Evolutionary conservation across 2,888 invertebrate genomes (phyloP), one percentile per base, ranked within the genome.

Genomic region (Protodeltote pygarga): DNA sequence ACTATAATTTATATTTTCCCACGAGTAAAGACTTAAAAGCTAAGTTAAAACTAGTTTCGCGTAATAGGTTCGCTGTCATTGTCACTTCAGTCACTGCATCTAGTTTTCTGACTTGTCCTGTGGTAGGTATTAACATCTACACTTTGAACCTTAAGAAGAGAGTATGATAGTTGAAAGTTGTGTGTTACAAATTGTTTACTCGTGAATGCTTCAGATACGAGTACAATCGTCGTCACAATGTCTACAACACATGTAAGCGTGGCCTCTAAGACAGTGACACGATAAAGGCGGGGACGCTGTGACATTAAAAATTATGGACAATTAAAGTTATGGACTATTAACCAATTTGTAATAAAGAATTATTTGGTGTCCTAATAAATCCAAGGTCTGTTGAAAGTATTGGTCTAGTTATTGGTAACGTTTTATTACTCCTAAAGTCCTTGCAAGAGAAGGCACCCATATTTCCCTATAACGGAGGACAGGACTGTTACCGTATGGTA

Each of bases 51-150:
- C 66, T 55, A 66, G 70, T 76, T 78, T 66, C 61, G 66, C 67
- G 59, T 73, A 75, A 75, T 75, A 61, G 71, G 66, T 73, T 62
- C 73, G 62, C 70, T 69, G 77, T 75, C 73, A 69, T 58, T 66
- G 67, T 68, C 71, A 63, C 72, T 68, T 74, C 65, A 71, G 70
- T 72, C 64, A 63, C 40, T 28, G 41, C 38, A 69, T 65, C 49
- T 34, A 51, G 66, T 65, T 68, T 60, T 45, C 65, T 47, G 49
- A 46, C 42, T 47, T 28, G 34, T 58, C 31, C 39, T 32, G 28
- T 8, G 10, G 17, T 5, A 33, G 10, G 17, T 5, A 33, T 33
- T 28, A 41, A 9, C 35, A 23, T 15, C 13, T 20, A 5, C 3
- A 59, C 6, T 45, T 47, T 14, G 20, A 29, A 45, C 38, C 24